Evolutionary conservation across 2,797 vertebrate species (phyloP), one percentile per base, ranked within the genome.

Genomic region (Semotilus atromaculatus): DNA sequence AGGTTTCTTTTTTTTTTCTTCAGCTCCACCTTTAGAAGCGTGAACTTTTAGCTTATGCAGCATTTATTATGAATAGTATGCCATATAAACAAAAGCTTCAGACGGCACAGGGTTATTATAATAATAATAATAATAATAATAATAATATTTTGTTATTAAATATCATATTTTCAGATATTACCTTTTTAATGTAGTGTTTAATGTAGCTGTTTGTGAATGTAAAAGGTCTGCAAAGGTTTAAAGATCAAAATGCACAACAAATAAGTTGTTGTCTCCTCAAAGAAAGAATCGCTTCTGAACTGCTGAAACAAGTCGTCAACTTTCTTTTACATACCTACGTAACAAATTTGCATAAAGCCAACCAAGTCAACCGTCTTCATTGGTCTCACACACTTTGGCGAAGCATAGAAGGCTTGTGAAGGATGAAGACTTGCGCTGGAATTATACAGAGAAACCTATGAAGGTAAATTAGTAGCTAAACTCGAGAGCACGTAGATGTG

Each of bases 11-110:
- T 6, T 38, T 38, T 26, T 40, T n/a, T 76, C 7, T 31, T 68
- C 62, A 76, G 45, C 60, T 51, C 73, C 48, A 77, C 48, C 51
- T 84, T 4, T n/a, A 31, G 11, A 45, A 71, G 21, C 72, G 68
- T 45, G 38, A 38, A 60, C 23, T 16, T 26, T 21, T 23, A 66
- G 26, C 66, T 51, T 38, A 23, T 23, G 62, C 31, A 67, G 58
- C 26, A 43, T 23, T 76, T 18, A 26, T 73, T 64, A 11, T 62
- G 55, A 10, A 66, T 7, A 5, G 34, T 6, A 11, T 76, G 1
- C 3, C 6, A 3, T 31, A 6, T 10, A 40, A 77, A 75, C 26
- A 51, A 51, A 62, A 78, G 5, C 31, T 36, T 36, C 0, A 74
- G 31, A n/a, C 2, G 6, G 13, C 73, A 75, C 26, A 29, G 60